phyloP scores from a whole-genome alignment of 2,888 invertebrate genomes.

The Pilophorus perplexus region DNA sequence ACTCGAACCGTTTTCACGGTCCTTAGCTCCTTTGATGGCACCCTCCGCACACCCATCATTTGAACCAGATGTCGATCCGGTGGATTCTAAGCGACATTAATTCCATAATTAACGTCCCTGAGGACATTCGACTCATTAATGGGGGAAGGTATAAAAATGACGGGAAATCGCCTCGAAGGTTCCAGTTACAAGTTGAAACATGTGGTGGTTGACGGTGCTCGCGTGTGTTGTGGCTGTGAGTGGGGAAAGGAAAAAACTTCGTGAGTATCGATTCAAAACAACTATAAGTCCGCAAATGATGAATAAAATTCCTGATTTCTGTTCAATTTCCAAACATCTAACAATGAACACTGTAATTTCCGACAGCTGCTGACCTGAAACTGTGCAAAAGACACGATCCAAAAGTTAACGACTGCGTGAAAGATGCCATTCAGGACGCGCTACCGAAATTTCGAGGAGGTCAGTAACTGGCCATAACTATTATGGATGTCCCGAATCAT shows the following conservation, averaged over 20 bases:
- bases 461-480: neutral
- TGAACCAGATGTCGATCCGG: too few species aligned
- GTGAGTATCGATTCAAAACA: neutral
- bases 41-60: too few species aligned
- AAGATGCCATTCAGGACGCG: slow-evolving; percentile 39
- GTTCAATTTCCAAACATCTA: too few species aligned
- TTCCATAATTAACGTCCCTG: neutral
- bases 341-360: too few species aligned
- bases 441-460: slow-evolving; percentile 24
- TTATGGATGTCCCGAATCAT: neutral
- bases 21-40: too few species aligned
- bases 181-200: neutral
- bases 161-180: neutral
- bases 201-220: slow-evolving; percentile 6
- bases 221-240: slow-evolving; percentile 6
- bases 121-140: neutral
- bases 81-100: too few species aligned
- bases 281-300: too few species aligned
- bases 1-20: too few species aligned
- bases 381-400: slow-evolving; percentile 33
- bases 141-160: neutral
- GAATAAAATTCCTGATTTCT: too few species aligned
- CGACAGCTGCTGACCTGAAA: slow-evolving; percentile 27
- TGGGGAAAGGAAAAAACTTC: slow-evolving; percentile 12
- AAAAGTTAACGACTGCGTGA: slow-evolving; percentile 31